Base-by-base conservation (phyloP, 1,140 invertebrate species). In the Aricia agestis region DNA sequence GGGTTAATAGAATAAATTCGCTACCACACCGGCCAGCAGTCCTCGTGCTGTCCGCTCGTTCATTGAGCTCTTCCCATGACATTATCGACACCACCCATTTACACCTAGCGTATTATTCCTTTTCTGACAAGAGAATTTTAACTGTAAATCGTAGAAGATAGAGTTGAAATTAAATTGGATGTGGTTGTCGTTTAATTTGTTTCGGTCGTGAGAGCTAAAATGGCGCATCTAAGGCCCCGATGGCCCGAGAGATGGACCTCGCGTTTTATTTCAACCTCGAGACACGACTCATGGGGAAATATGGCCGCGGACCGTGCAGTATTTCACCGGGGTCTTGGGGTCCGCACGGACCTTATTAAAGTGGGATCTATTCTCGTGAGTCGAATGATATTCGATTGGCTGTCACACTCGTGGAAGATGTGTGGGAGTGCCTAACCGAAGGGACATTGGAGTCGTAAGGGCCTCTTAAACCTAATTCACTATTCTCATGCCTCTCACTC, bases 21-120 rank as follows among this genome's bases (percentile, higher is more conserved):
- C 77, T 67, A 77, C 78, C 76, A 81, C 78, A 81, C 80, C 81
- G 86, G 83, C 78, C 88, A 78, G 86, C 83, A 86, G 86, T 85
- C 85, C 82, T 85, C 77, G 82, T 81, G 83, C 82, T 87, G 87
- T 86, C 87, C 87, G 88, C 82, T 83, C 84, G 85, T 88, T 88
- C 86, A 89, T 84, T 89, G 85, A 87, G 87, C 82, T 87, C 89
- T 91, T 91, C 89, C 87, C 89, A 91, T 89, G 89, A 91, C 89
- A 91, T 91, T 91, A 91, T 87, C 82, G 83, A 76, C 71, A 76
- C 68, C 74, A 76, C 69, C 73, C 68, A 77, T 74, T 77, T 79
- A 80, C 77, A 79, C 77, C 73, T 75, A 66, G 75, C 83, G 68
- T 82, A 86, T 76, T 76, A 76, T 69, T 75, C 70, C 69, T 31